Conservation (phyloP, 2,113 vertebrate genomes). For the Piaya cayana region DNA sequence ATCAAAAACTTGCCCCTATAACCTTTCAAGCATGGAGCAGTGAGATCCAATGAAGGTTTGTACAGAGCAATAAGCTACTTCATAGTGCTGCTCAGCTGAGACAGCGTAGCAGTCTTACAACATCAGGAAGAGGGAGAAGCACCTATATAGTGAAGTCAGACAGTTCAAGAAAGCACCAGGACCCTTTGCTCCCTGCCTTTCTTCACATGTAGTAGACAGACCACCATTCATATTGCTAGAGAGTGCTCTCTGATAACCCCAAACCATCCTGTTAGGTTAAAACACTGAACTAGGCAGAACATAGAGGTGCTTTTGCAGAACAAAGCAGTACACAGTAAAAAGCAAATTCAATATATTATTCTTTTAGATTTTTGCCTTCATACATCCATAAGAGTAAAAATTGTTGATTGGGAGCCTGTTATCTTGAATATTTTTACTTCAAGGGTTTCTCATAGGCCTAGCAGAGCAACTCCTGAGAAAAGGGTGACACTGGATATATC, state of each 20-base stretch:
- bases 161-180: neutral
- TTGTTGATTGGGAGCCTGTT: neutral
- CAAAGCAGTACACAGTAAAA: neutral
- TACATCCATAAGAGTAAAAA: neutral
- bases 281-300: neutral
- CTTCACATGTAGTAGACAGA: neutral
- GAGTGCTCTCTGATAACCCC: too few species aligned
- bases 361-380: neutral
- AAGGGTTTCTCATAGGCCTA: neutral
- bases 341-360: neutral
- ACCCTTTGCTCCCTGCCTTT: fast-evolving
- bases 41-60: neutral
- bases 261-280: neutral
- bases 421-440: neutral
- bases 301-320: neutral
- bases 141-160: neutral
- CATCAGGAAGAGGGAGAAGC: neutral
- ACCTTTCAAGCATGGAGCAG: too few species aligned
- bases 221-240: fast-evolving
- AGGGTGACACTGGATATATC: neutral
- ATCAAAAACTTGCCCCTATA: neutral
- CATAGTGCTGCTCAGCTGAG: neutral
- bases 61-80: neutral
- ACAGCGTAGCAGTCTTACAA: neutral
- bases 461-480: neutral